A percentile compares a stretch with the other conserved stretches of the same genome.
Conservation (phyloP, 1,140 invertebrate genomes). For the Drosophila bocki region DNA sequence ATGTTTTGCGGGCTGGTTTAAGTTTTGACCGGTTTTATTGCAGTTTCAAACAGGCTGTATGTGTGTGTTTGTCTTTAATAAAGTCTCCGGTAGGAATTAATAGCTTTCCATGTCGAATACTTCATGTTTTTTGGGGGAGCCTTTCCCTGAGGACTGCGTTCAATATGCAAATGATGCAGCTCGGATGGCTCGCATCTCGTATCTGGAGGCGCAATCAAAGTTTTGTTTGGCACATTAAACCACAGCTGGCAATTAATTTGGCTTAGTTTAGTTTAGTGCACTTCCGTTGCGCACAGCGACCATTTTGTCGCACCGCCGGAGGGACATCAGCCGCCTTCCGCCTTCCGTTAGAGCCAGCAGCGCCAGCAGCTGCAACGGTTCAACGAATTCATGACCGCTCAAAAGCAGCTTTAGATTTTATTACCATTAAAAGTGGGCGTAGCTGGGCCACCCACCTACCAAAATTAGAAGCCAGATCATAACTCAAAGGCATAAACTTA, state of each 20-base stretch:
- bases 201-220: constrained; percentile 65
- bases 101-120: constrained; percentile 48
- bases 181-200: constrained; percentile 40
- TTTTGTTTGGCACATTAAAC: constrained; percentile 81
- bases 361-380: constrained; percentile 18
- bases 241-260: constrained; percentile 78
- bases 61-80: constrained; percentile 26
- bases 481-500: constrained; percentile 77
- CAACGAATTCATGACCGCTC: constrained; percentile 66
- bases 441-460: constrained; percentile 2
- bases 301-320: constrained; percentile 77
- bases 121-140: constrained; percentile 33
- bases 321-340: constrained; percentile 53
- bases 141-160: constrained; percentile 5
- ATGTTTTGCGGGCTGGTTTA: constrained; percentile 31
- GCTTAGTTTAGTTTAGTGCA: constrained; percentile 82
- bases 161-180: constrained; percentile 55
- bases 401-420: constrained; percentile 81
- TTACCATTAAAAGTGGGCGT: constrained; percentile 75
- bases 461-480: constrained; percentile 72
- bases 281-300: constrained; percentile 77
- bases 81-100: constrained; percentile 38
- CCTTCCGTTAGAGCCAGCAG: constrained; percentile 15
- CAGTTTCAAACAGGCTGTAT: constrained; percentile 30
- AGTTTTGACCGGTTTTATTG: constrained; percentile 40